Conservation (phyloP, 2,797 vertebrate species). For the Botia almorhae region DNA sequence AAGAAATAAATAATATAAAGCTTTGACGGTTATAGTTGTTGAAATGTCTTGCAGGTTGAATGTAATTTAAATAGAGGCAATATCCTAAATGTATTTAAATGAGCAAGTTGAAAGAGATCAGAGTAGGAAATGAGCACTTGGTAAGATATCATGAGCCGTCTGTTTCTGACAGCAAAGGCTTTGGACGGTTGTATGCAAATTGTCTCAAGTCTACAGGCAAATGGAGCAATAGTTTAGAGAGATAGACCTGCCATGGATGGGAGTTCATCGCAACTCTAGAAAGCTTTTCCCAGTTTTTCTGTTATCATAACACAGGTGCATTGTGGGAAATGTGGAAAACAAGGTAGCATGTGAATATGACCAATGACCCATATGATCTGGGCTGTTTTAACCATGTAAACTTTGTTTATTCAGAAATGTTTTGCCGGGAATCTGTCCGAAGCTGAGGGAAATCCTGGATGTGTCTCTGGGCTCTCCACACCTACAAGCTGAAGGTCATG, state of each 20-base stretch:
- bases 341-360: not conserved
- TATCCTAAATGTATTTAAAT: constrained; percentile 7
- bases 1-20: not conserved
- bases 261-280: constrained; percentile 1
- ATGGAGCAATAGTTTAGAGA: constrained; percentile 28
- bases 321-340: not conserved
- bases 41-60: not conserved
- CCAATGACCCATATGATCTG: not conserved
- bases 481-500: not conserved
- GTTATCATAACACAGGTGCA: not conserved
- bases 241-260: not conserved
- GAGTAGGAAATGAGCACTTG: constrained; percentile 20
- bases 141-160: not conserved
- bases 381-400: not conserved
- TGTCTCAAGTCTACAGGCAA: constrained; percentile 30
- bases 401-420: constrained; percentile 29
- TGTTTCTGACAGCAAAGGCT: not conserved
- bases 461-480: not conserved
- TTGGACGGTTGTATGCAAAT: constrained; percentile 26
- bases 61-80: constrained; percentile 7
- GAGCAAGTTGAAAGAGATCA: not conserved
- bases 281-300: constrained; percentile 34
- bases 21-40: not conserved
- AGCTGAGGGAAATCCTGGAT: constrained; percentile 27
- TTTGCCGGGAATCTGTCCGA: not conserved